Evolutionary conservation across 1,140 invertebrate species (phyloP).

Genomic region (Phenacoccus solenopsis): DNA sequence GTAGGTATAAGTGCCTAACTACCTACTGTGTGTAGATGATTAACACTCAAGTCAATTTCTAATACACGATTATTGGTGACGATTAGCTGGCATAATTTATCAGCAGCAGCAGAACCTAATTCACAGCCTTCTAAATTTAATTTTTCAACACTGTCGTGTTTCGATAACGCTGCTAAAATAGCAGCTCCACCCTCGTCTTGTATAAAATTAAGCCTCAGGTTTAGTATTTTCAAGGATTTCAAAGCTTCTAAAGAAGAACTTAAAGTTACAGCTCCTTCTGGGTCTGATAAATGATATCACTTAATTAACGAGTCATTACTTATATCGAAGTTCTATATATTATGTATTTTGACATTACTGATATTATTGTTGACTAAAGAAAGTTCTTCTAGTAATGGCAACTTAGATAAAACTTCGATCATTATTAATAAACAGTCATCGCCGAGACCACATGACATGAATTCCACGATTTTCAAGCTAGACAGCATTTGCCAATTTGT

Average conservation of each 20-base stretch:
- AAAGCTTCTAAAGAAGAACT: background rate
- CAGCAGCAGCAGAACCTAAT: background rate
- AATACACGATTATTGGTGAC: background rate
- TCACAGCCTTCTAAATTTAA: background rate
- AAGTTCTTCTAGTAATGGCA: background rate
- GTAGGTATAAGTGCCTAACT: too few species aligned
- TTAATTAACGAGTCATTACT: too few species aligned
- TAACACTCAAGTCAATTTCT: background rate
- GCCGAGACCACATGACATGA: background rate
- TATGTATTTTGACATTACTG: background rate
- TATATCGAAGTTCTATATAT: too few species aligned
- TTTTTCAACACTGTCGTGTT: background rate
- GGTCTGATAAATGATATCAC: background rate
- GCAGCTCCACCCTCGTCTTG: background rate
- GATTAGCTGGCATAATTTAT: background rate
- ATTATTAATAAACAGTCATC: background rate
- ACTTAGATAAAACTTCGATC: background rate
- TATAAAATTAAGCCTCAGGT: background rate
- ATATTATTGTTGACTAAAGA: constrained; percentile 1
- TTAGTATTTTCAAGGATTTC: background rate
- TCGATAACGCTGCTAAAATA: background rate
- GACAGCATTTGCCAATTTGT: background rate
- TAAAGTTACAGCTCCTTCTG: background rate
- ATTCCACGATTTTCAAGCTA: background rate
- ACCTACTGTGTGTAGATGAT: background rate